Percentiles rank a stretch among this genome's conserved stretches.
These are phyloP conservation scores for Tichodroma muraria DNA, from an alignment of 2,113 vertebrate species.

Conservation along the genomic window DNA sequence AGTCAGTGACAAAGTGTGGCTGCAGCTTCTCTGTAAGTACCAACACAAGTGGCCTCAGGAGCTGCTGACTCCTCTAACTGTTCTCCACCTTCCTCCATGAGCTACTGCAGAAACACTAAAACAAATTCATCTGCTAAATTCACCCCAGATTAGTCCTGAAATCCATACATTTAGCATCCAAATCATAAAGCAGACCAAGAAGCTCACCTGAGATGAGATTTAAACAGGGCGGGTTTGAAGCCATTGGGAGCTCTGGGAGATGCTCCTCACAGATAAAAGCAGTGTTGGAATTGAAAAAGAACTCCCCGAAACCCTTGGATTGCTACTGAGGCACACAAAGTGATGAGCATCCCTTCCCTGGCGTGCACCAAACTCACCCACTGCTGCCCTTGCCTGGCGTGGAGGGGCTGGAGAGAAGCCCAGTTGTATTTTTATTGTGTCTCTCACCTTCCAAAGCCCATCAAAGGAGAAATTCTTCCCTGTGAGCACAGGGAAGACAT, in stretches of 20 bases:
- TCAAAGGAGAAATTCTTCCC: neutral
- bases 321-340: neutral
- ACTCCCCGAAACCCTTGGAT: neutral
- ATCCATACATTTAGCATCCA: neutral
- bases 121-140: neutral
- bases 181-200: neutral
- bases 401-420: neutral
- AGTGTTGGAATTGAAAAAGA: neutral
- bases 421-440: neutral
- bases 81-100: neutral
- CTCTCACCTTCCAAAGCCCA: neutral
- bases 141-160: neutral
- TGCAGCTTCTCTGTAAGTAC: neutral
- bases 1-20: neutral
- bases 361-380: neutral
- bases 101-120: neutral
- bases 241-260: neutral
- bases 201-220: neutral
- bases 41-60: neutral
- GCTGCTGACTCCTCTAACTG: neutral
- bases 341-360: neutral
- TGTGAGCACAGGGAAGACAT: no score
- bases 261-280: neutral
- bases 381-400: fast-evolving
- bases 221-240: neutral